Evolutionary conservation across 1,140 invertebrate genomes (phyloP).

Genomic region (Drosophila takahashii): DNA sequence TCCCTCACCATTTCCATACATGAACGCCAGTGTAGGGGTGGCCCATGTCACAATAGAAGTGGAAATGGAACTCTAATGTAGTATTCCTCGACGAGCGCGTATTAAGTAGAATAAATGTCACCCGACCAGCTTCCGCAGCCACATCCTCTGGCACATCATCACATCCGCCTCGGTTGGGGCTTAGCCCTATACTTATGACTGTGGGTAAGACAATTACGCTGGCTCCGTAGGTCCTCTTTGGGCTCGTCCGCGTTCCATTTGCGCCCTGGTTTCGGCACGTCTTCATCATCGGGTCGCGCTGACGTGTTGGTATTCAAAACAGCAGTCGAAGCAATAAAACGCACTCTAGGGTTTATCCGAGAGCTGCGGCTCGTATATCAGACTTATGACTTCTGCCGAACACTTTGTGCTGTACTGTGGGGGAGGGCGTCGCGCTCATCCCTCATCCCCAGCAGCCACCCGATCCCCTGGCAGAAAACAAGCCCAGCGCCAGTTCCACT

Average conservation of each 20-base stretch:
- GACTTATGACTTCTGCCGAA: conserved; percentile 71
- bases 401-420: conserved; percentile 29
- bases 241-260: conserved; percentile 38
- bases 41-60: conserved; percentile 47
- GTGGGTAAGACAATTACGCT: conserved; percentile 59
- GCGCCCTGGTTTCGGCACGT: conserved; percentile 13
- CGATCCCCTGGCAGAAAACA: not conserved
- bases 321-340: conserved; percentile 75
- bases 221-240: conserved; percentile 32
- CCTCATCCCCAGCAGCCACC: not conserved
- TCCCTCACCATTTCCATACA: conserved; percentile 32
- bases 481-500: not conserved
- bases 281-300: conserved; percentile 22
- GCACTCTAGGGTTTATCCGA: conserved; percentile 64
- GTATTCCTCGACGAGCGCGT: conserved; percentile 68
- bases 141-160: conserved; percentile 34
- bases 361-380: conserved; percentile 69
- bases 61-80: conserved; percentile 77
- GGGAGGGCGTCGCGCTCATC: not conserved
- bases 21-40: conserved; percentile 26
- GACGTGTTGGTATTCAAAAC: conserved; percentile 81
- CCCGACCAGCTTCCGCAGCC: conserved; percentile 42
- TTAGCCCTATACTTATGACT: conserved; percentile 24
- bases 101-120: conserved; percentile 81
- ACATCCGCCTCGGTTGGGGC: conserved; percentile 7